Evolutionary conservation across 2,888 invertebrate genomes (phyloP).

Genomic region (Oasisia sp.): DNA sequence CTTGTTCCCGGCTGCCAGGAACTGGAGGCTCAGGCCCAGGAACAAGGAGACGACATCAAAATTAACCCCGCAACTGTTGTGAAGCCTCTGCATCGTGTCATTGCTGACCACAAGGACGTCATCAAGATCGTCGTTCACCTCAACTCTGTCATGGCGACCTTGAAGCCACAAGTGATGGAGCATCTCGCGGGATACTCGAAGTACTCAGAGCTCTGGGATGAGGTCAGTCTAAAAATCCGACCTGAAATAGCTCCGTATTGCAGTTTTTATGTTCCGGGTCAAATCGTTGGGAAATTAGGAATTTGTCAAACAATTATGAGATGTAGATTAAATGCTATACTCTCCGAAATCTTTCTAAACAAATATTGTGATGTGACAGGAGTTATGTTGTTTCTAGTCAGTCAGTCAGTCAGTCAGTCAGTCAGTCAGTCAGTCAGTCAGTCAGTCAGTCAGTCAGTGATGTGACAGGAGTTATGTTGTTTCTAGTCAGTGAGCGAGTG

Average conservation of each 20-base stretch:
- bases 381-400: no score
- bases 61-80: conserved; percentile 49
- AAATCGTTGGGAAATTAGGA: no score
- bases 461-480: no score
- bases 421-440: no score
- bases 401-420: no score
- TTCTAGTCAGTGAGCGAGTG: no score
- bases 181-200: conserved; percentile 87
- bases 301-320: conserved; percentile 17
- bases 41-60: conserved; percentile 40
- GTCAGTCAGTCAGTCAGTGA: no score
- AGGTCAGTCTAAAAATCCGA: conserved; percentile 44
- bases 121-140: conserved; percentile 73
- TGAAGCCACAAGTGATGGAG: conserved; percentile 77
- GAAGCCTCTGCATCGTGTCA: conserved; percentile 64
- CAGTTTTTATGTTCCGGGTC: neutral
- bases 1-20: conserved; percentile 47
- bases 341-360: neutral
- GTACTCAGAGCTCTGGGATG: conserved; percentile 73
- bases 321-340: neutral
- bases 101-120: conserved; percentile 87
- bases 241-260: neutral
- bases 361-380: no score
- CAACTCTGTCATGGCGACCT: conserved; percentile 61
- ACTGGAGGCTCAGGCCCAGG: conserved; percentile 51